phyloP scores from a whole-genome alignment of 2,113 vertebrate genomes.

The Thryonomys swinderianus region DNA sequence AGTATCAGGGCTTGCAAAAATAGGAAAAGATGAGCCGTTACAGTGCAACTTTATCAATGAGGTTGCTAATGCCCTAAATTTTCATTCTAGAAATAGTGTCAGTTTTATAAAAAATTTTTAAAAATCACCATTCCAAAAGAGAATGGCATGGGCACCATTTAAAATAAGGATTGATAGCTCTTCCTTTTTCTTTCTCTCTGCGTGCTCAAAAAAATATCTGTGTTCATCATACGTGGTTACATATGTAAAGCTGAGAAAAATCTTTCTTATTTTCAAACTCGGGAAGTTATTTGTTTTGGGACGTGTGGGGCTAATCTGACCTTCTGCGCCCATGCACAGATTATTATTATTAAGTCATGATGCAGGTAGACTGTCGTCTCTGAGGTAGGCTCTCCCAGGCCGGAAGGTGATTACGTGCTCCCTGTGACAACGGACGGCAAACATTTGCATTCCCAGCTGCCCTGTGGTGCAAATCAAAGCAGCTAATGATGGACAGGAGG shows the following conservation, averaged over 20 bases:
- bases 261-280: not conserved
- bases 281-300: not conserved
- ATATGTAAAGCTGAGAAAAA: not conserved
- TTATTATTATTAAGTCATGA: not conserved
- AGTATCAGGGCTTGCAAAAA: slow-evolving; percentile 44
- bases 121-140: not conserved
- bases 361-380: not conserved
- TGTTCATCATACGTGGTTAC: not conserved
- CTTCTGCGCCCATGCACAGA: not conserved
- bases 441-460: not conserved
- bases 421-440: not conserved
- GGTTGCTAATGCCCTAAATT: not conserved
- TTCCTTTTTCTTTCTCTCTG: no score
- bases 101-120: not conserved
- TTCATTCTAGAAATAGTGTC: not conserved
- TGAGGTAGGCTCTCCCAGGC: not conserved
- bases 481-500: not conserved
- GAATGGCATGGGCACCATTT: not conserved
- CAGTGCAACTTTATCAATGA: not conserved
- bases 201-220: not conserved
- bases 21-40: not conserved
- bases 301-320: no score
- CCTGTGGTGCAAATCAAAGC: not conserved
- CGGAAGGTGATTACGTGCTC: not conserved
- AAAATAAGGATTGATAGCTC: not conserved